phyloP scores from a whole-genome alignment of 1,140 invertebrate species.

The Zaprionus taronus region DNA sequence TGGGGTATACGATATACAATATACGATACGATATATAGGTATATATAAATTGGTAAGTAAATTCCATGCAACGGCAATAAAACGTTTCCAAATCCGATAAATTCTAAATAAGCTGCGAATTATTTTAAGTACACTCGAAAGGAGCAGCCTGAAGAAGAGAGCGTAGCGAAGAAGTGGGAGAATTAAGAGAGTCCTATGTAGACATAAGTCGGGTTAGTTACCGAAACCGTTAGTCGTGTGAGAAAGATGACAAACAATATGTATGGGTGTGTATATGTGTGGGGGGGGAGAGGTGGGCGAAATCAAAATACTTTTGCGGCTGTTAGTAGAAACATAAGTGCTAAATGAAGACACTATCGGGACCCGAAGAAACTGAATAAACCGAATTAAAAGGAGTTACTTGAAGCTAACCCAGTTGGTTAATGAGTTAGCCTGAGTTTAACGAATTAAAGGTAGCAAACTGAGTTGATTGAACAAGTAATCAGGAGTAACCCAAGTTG shows the following conservation, averaged over 20 bases:
- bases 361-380: background rate
- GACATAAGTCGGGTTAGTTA: constrained; percentile 10
- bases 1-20: constrained; percentile 1
- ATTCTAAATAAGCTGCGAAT: constrained; percentile 48
- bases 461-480: no score
- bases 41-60: constrained; percentile 49
- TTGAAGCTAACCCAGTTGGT: no score
- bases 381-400: background rate
- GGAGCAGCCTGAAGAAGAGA: background rate
- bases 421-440: no score
- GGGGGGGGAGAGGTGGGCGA: background rate
- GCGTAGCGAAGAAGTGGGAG: background rate
- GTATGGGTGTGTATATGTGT: background rate
- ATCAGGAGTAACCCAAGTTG: no score
- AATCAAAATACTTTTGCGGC: constrained; percentile 66
- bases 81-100: constrained; percentile 55
- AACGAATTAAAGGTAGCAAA: no score
- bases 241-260: constrained; percentile 5
- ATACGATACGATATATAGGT: constrained; percentile 9
- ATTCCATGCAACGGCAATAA: constrained; percentile 70
- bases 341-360: background rate
- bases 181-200: background rate
- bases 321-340: constrained; percentile 25
- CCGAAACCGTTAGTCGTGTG: constrained; percentile 46
- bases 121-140: constrained; percentile 35